phyloP scores from a whole-genome alignment of 2,113 vertebrate species.

The Hipposideros armiger region DNA sequence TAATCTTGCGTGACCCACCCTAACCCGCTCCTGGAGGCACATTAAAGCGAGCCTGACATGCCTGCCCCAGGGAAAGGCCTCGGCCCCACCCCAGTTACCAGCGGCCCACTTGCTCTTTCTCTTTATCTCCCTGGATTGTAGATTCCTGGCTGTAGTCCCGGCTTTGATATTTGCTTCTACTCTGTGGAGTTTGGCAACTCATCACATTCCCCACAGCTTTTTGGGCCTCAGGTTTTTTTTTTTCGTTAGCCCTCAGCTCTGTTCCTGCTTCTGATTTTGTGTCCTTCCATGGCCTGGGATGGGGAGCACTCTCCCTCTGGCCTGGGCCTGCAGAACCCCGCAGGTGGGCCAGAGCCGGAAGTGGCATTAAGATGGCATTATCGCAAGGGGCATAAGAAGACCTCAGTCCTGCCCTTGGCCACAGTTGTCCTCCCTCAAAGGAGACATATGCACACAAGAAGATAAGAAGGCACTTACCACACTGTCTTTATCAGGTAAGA shows the following conservation, averaged over 20 bases:
- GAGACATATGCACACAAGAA: neutral
- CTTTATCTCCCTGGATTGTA: conserved; percentile 48
- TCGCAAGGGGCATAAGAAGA: neutral
- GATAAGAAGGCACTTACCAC: neutral
- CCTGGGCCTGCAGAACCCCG: neutral
- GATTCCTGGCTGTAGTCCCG: conserved; percentile 75
- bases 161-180: conserved; percentile 72
- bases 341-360: neutral
- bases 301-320: neutral
- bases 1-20: conserved; percentile 34
- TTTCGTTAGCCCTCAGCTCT: neutral
- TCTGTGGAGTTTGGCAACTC: conserved; percentile 61
- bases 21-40: conserved; percentile 46
- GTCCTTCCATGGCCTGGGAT: neutral
- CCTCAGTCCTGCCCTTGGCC: neutral
- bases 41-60: conserved; percentile 70
- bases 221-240: neutral
- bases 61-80: neutral
- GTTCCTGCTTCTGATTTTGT: neutral
- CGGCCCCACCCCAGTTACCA: neutral
- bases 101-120: conserved; percentile 47
- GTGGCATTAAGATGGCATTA: neutral
- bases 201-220: conserved; percentile 43
- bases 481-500: neutral
- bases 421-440: neutral